Evolutionary conservation across 1,140 invertebrate species (phyloP).

Genomic region (Carposina sasakii): DNA sequence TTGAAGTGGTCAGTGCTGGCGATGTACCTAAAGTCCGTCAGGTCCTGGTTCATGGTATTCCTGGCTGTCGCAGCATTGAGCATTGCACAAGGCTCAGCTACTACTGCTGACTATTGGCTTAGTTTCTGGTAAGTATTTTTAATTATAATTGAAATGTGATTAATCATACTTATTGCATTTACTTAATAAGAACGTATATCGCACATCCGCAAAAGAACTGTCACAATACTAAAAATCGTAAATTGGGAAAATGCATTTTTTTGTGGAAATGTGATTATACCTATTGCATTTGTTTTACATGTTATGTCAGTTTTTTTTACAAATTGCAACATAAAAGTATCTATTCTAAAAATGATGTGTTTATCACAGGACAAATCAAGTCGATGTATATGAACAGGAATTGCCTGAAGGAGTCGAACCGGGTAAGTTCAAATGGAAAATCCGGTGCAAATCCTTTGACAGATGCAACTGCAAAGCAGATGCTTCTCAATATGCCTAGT

Average conservation of each 20-base stretch:
- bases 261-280: too few species aligned
- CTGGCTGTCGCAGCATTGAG: constrained; percentile 76
- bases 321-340: too few species aligned
- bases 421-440: too few species aligned
- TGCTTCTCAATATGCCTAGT: not conserved
- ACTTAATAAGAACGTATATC: constrained; percentile 27
- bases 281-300: too few species aligned
- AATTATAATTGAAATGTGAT: too few species aligned
- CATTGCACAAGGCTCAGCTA: constrained; percentile 79
- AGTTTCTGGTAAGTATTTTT: constrained; percentile 80
- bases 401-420: constrained; percentile 35
- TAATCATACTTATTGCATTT: constrained; percentile 23
- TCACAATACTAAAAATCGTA: too few species aligned
- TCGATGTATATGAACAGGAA: constrained; percentile 33
- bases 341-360: too few species aligned
- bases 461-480: not conserved
- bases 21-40: constrained; percentile 80
- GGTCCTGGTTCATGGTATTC: constrained; percentile 73
- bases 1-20: constrained; percentile 74
- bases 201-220: too few species aligned
- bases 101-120: constrained; percentile 85
- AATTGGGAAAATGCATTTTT: too few species aligned
- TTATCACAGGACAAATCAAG: constrained; percentile 53
- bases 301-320: too few species aligned
- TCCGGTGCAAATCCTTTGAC: not conserved